These are phyloP conservation scores for Rachycentron canadum DNA, from an alignment of 2,797 vertebrate species.

Conservation along the genomic window DNA sequence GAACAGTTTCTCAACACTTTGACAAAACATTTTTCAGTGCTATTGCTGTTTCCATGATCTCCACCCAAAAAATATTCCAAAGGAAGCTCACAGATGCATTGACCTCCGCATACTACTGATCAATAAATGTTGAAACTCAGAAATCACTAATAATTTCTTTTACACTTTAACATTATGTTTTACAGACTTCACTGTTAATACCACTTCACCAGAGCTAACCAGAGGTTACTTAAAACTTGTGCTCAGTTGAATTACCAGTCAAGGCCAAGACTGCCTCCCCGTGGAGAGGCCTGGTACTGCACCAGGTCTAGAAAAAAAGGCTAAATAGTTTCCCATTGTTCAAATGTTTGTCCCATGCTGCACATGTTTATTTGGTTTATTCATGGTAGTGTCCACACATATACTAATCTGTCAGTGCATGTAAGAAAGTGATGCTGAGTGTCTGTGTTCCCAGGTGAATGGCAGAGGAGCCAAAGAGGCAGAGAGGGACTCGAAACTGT, in stretches of 20 bases:
- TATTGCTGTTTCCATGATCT: neutral
- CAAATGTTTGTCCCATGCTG: neutral
- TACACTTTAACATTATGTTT: neutral
- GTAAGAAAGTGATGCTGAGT: neutral
- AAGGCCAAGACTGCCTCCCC: constrained; percentile 51
- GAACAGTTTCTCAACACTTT: neutral
- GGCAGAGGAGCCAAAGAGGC: constrained; percentile 69
- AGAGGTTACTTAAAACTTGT: neutral
- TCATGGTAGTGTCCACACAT: neutral
- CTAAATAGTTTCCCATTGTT: neutral
- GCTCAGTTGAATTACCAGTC: neutral
- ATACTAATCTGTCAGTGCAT: neutral
- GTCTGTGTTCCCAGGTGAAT: constrained; percentile 76
- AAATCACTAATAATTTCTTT: neutral
- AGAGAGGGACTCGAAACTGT: constrained; percentile 77
- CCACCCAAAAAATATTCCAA: neutral
- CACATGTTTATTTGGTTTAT: neutral
- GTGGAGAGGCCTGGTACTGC: constrained; percentile 54
- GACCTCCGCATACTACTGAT: neutral
- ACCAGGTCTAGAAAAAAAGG: neutral
- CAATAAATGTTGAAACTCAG: neutral
- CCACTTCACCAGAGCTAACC: neutral
- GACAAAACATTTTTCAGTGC: neutral
- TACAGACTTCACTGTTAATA: neutral
- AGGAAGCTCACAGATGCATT: neutral